Percentiles rank a stretch among this genome's conserved stretches.
phyloP scores from a whole-genome alignment of 2,888 invertebrate genomes.

The Lasioglossum zephyrum region DNA sequence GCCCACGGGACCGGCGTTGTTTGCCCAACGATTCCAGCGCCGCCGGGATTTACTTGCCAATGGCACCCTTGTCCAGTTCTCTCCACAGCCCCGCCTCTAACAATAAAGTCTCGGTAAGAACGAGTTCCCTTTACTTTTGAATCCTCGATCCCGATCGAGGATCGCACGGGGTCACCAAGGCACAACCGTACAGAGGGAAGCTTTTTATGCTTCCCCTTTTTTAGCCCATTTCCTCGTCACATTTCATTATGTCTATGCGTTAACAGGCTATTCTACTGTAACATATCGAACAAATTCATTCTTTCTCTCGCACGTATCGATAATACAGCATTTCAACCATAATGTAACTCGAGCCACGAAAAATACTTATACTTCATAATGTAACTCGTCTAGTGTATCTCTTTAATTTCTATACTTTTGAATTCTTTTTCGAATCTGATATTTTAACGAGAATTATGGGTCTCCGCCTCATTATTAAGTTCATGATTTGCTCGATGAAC shows the following conservation, averaged over 20 bases:
- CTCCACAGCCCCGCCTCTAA: constrained; percentile 87
- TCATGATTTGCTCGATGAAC: constrained; percentile 13
- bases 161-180: constrained; percentile 19
- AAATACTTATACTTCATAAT: no score
- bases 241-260: background rate
- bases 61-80: constrained; percentile 85
- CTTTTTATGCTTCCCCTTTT: background rate
- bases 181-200: constrained; percentile 21
- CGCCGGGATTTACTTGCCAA: constrained; percentile 86
- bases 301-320: no score
- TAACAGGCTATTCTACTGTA: background rate
- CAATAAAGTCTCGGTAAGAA: constrained; percentile 87
- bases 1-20: constrained; percentile 84
- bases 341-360: no score
- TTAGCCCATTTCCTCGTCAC: background rate
- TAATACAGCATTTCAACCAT: no score
- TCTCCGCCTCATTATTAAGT: background rate
- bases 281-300: background rate
- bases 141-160: constrained; percentile 19
- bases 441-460: background rate
- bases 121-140: constrained; percentile 48
- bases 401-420: background rate
- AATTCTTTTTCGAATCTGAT: background rate
- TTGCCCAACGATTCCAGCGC: constrained; percentile 84
- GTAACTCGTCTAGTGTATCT: no score